Evolutionary conservation across 2,113 vertebrate species (phyloP).

Genomic region (Mohoua ochrocephala): DNA sequence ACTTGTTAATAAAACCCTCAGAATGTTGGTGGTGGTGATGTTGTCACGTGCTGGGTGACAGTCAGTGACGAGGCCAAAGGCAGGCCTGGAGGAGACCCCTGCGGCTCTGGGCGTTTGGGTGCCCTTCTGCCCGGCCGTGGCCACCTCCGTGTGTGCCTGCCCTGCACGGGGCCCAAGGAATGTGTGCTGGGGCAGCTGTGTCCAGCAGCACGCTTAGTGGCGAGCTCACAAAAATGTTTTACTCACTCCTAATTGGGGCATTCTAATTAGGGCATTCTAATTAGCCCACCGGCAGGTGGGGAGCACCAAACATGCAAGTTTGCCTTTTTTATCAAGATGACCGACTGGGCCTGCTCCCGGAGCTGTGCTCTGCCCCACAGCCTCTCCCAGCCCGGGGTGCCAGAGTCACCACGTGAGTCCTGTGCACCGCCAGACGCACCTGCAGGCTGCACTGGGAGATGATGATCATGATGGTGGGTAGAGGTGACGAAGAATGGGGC

Average conservation of each 20-base stretch:
- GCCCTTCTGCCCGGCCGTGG: accelerated
- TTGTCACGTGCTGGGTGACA: neutral
- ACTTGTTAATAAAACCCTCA: constrained; percentile 89
- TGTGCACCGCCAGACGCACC: neutral
- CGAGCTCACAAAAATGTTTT: neutral
- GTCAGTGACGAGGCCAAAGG: neutral
- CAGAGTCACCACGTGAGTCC: accelerated
- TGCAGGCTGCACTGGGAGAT: neutral
- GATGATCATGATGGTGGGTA: neutral
- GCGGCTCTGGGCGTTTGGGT: accelerated
- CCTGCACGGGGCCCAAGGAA: accelerated
- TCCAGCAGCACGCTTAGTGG: neutral
- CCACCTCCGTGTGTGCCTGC: accelerated
- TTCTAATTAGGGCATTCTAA: neutral
- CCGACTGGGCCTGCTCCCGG: neutral
- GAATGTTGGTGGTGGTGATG: constrained; percentile 18
- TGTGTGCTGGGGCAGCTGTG: neutral
- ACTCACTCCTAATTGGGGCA: neutral
- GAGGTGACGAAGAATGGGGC: accelerated
- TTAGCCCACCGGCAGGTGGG: neutral
- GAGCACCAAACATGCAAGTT: accelerated
- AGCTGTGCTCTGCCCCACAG: neutral
- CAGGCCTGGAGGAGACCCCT: neutral
- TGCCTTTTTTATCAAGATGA: neutral
- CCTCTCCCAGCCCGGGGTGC: neutral